These are phyloP conservation scores for Melanargia galathea DNA, from an alignment of 2,888 invertebrate genomes.

Conservation along the genomic window DNA sequence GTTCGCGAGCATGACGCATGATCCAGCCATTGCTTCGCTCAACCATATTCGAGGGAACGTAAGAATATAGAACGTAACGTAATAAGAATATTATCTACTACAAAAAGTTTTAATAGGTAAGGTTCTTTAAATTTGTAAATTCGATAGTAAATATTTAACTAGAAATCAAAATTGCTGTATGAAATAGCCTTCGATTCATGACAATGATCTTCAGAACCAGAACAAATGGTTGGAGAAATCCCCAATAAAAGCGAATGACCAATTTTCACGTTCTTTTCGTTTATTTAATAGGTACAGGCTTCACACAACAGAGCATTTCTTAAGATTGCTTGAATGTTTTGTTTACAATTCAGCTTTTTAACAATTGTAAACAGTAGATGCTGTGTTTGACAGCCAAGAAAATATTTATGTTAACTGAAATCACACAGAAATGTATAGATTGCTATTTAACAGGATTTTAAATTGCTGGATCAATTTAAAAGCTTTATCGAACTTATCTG, in stretches of 20 bases:
- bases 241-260: neutral
- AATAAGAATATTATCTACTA: no score
- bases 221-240: conserved; percentile 20
- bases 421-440: conserved; percentile 2
- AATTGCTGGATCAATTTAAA: neutral
- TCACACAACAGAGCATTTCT: neutral
- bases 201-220: conserved; percentile 17
- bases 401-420: conserved; percentile 6
- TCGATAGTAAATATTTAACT: conserved; percentile 1
- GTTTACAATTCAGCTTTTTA: conserved; percentile 8
- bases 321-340: neutral
- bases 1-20: no score
- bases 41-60: no score
- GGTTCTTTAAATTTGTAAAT: neutral
- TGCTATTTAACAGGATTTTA: neutral
- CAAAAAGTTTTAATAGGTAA: neutral
- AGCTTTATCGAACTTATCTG: neutral
- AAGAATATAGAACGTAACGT: no score
- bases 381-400: conserved; percentile 13
- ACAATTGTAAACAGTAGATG: conserved; percentile 11
- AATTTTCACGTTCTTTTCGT: neutral
- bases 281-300: neutral
- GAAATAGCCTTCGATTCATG: conserved; percentile 16
- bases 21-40: no score
- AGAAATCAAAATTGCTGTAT: conserved; percentile 1